These are phyloP conservation scores for Anthoscopus minutus DNA, from an alignment of 2,113 vertebrate genomes.

Conservation along the genomic window DNA sequence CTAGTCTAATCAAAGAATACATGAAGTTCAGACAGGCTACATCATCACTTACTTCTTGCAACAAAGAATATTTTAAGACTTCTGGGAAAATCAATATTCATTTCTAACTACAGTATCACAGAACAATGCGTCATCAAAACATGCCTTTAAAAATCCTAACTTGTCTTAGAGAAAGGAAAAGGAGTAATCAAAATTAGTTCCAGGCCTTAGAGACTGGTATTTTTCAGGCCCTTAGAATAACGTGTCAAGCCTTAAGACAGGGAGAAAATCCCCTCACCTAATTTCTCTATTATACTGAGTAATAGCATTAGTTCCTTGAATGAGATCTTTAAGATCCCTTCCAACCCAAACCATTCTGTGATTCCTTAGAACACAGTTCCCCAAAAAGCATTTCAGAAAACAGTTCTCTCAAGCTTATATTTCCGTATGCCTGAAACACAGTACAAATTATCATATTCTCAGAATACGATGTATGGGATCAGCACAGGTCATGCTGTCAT, in stretches of 20 bases:
- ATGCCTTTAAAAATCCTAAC: background rate
- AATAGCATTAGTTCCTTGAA: background rate
- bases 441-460: background rate
- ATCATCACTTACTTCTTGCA: background rate
- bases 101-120: background rate
- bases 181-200: background rate
- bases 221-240: background rate
- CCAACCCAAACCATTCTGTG: background rate
- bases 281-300: background rate
- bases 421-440: background rate
- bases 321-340: background rate
- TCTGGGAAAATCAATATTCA: background rate
- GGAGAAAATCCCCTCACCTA: rapidly evolving
- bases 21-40: background rate
- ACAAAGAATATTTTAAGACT: background rate
- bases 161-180: background rate
- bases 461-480: background rate
- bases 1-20: background rate
- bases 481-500: background rate
- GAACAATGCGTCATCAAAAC: background rate
- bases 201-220: background rate
- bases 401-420: background rate
- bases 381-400: background rate
- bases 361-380: background rate
- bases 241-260: background rate